Evolutionary conservation across 2,888 invertebrate genomes (phyloP).

Genomic region (Bellardia bayeri): DNA sequence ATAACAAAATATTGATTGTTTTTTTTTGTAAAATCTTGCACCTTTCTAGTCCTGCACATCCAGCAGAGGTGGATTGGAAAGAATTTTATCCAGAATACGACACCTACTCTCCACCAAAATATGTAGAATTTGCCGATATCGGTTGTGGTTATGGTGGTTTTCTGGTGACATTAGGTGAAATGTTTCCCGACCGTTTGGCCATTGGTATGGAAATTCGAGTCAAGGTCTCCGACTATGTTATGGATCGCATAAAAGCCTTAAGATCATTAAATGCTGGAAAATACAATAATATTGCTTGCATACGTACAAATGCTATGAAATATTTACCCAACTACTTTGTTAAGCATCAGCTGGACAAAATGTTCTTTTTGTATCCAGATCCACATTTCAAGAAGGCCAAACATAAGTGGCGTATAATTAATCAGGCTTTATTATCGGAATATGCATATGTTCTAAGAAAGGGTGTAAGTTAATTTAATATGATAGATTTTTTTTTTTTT

Average conservation of each 20-base stretch:
- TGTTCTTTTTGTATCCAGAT: slow-evolving; percentile 99
- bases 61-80: slow-evolving; percentile 94
- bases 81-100: slow-evolving; percentile 88
- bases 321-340: slow-evolving; percentile 98
- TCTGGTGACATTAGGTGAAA: slow-evolving; percentile 93
- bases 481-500: background rate
- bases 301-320: slow-evolving; percentile 99
- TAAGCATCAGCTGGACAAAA: slow-evolving; percentile 97
- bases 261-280: slow-evolving; percentile 89
- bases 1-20: background rate
- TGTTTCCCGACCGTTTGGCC: slow-evolving; percentile 95
- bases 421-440: slow-evolving; percentile 95
- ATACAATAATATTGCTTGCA: slow-evolving; percentile 97
- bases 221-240: slow-evolving; percentile 99
- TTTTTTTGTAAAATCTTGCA: slow-evolving; percentile 30
- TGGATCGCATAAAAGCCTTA: slow-evolving; percentile 95
- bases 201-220: slow-evolving; percentile 99
- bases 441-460: slow-evolving; percentile 97
- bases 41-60: slow-evolving; percentile 90
- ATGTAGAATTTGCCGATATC: slow-evolving; percentile 96
- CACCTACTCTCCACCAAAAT: slow-evolving; percentile 81
- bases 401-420: slow-evolving; percentile 99
- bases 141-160: slow-evolving; percentile 99
- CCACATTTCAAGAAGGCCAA: slow-evolving; percentile 99
- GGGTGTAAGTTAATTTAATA: slow-evolving; percentile 86